Evolutionary conservation across 1,140 invertebrate species (phyloP).

Genomic region (Rhizoglyphus robini): DNA sequence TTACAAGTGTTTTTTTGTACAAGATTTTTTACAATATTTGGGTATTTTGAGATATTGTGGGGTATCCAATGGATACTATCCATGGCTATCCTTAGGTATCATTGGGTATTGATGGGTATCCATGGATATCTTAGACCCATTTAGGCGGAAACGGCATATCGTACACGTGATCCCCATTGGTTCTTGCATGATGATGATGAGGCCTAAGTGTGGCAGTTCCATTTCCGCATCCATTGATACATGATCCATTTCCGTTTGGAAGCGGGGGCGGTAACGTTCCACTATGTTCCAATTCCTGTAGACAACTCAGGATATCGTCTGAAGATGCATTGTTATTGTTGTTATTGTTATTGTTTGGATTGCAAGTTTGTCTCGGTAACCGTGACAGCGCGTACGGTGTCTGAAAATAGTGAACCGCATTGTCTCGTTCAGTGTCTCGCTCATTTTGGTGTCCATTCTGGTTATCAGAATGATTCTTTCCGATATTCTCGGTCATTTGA

Average conservation of each 20-base stretch:
- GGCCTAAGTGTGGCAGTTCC: constrained; percentile 19
- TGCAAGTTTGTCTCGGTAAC: constrained; percentile 7
- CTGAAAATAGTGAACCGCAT: constrained; percentile 26
- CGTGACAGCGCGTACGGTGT: constrained; percentile 27
- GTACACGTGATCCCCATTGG: constrained; percentile 26
- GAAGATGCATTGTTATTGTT: not conserved
- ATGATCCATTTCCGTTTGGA: not conserved
- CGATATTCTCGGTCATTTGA: constrained; percentile 22
- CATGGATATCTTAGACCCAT: constrained; percentile 23
- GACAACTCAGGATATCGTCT: not conserved
- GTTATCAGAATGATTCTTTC: not conserved
- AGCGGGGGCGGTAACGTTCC: not conserved
- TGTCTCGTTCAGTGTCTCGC: constrained; percentile 22
- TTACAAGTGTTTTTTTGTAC: too few species aligned
- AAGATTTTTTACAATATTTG: too few species aligned
- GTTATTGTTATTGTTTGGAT: not conserved
- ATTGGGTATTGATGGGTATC: too few species aligned
- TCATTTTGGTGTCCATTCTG: not conserved
- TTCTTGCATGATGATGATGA: constrained; percentile 5
- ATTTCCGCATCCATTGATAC: not conserved
- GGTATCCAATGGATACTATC: too few species aligned
- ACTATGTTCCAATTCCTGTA: not conserved
- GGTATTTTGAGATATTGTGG: too few species aligned
- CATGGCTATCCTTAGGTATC: too few species aligned
- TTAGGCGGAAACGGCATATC: constrained; percentile 27